Evolutionary conservation across 2,888 invertebrate genomes (phyloP).

Genomic region (Lasioglossum vierecki): DNA sequence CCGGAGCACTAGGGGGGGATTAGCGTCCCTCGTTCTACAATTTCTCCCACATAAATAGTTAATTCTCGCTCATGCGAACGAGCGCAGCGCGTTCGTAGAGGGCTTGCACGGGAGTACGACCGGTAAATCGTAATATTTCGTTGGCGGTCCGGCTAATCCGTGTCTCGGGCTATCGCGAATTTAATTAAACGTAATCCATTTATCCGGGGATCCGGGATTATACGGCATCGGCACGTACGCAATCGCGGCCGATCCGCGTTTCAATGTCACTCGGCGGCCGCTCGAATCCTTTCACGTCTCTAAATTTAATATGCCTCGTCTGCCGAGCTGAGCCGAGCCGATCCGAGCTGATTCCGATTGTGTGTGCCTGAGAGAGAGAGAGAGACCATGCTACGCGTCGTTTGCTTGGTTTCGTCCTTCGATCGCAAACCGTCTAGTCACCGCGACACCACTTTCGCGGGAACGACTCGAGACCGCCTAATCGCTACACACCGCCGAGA

Average conservation of each 20-base stretch:
- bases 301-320: slow-evolving; percentile 49
- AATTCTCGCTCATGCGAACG: not conserved
- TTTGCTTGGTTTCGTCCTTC: slow-evolving; percentile 36
- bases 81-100: not conserved
- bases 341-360: not conserved
- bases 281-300: slow-evolving; percentile 49
- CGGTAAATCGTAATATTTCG: slow-evolving; percentile 35
- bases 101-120: not conserved
- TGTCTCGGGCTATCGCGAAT: slow-evolving; percentile 39
- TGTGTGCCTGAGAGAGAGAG: not conserved
- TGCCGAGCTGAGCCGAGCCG: slow-evolving; percentile 4
- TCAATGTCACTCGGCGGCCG: slow-evolving; percentile 42
- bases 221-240: slow-evolving; percentile 19
- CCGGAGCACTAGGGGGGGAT: not conserved
- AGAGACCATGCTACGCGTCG: slow-evolving; percentile 1
- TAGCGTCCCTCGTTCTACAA: not conserved
- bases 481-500: not conserved
- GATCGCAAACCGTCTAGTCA: slow-evolving; percentile 9
- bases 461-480: slow-evolving; percentile 1
- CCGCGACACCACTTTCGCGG: slow-evolving; percentile 17
- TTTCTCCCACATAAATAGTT: slow-evolving; percentile 1
- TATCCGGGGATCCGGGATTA: slow-evolving; percentile 52
- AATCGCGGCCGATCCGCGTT: slow-evolving; percentile 33
- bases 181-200: slow-evolving; percentile 61
- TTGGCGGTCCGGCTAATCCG: slow-evolving; percentile 28